phyloP scores from a whole-genome alignment of 2,113 vertebrate genomes.

The Salvelinus namaycush region DNA sequence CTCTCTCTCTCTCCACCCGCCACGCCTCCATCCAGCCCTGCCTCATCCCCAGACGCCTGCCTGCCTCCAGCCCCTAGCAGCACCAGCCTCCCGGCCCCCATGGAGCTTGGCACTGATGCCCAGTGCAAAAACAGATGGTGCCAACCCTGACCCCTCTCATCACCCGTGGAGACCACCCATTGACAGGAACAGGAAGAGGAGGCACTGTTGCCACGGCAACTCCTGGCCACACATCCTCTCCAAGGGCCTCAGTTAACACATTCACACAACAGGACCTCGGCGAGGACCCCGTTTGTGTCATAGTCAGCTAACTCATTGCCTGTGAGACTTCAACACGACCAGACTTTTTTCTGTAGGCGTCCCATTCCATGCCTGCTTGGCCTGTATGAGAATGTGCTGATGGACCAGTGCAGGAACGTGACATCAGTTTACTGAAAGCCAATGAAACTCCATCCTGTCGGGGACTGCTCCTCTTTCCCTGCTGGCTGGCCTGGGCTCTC shows the following conservation, averaged over 20 bases:
- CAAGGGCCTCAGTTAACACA: conserved; percentile 28
- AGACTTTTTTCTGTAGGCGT: neutral
- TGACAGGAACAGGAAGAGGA: conserved; percentile 24
- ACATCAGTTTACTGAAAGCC: conserved; percentile 2
- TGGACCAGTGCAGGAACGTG: neutral
- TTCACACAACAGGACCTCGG: conserved; percentile 8
- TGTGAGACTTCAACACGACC: conserved; percentile 5
- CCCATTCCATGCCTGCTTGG: conserved; percentile 16
- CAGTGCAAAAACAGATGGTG: conserved; percentile 71
- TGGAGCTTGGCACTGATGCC: conserved; percentile 67
- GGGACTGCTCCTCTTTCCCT: conserved; percentile 11
- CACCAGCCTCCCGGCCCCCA: conserved; percentile 47
- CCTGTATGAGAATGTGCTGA: neutral
- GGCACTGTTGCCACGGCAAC: conserved; percentile 56
- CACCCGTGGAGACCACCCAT: conserved; percentile 54
- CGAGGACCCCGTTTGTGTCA: conserved; percentile 8
- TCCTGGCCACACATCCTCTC: conserved; percentile 34
- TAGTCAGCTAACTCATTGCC: conserved; percentile 17
- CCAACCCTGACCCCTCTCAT: conserved; percentile 69
- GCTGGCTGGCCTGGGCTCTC: conserved; percentile 2
- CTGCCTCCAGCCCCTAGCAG: conserved; percentile 21
- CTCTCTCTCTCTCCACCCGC: conserved; percentile 33
- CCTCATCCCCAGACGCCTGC: conserved; percentile 56
- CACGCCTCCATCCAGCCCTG: conserved; percentile 23
- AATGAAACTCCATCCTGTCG: conserved; percentile 10